phyloP scores from a whole-genome alignment of 2,888 invertebrate species.

The Papilio elwesi region DNA sequence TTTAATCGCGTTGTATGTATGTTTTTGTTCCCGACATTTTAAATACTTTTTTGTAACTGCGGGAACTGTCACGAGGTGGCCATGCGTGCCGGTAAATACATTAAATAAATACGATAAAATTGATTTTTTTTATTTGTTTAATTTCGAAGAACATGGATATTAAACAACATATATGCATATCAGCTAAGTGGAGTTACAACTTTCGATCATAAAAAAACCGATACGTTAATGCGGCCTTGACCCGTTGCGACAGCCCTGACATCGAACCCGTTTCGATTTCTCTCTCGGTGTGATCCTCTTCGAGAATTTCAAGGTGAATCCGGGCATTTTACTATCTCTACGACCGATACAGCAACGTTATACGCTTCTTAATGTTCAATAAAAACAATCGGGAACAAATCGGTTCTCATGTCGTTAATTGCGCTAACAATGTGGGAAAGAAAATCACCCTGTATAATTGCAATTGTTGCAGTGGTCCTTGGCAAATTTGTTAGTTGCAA shows the following conservation, averaged over 20 bases:
- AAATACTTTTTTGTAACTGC: too few relatives aligned
- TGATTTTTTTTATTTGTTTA: too few relatives aligned
- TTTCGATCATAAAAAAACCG: conserved; percentile 41
- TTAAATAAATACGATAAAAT: background rate
- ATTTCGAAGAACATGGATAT: too few relatives aligned
- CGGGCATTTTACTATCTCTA: conserved; percentile 41
- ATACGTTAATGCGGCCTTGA: conserved; percentile 50
- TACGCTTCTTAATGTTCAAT: conserved; percentile 24
- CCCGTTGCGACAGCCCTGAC: conserved; percentile 63
- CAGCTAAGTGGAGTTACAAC: conserved; percentile 29
- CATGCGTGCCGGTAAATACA: too few relatives aligned
- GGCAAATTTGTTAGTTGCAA: background rate
- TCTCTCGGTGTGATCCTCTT: conserved; percentile 51
- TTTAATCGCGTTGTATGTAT: too few relatives aligned
- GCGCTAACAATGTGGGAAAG: conserved; percentile 36
- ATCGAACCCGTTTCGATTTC: conserved; percentile 67
- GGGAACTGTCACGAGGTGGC: too few relatives aligned
- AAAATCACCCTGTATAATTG: conserved; percentile 22
- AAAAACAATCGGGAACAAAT: conserved; percentile 43
- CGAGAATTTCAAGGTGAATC: conserved; percentile 50
- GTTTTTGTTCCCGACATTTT: too few relatives aligned
- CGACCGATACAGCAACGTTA: background rate
- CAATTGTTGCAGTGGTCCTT: conserved; percentile 22
- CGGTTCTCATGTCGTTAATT: conserved; percentile 38
- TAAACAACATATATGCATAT: background rate